These are phyloP conservation scores for Hucho hucho DNA, from an alignment of 2,113 vertebrate species.

Conservation along the genomic window DNA sequence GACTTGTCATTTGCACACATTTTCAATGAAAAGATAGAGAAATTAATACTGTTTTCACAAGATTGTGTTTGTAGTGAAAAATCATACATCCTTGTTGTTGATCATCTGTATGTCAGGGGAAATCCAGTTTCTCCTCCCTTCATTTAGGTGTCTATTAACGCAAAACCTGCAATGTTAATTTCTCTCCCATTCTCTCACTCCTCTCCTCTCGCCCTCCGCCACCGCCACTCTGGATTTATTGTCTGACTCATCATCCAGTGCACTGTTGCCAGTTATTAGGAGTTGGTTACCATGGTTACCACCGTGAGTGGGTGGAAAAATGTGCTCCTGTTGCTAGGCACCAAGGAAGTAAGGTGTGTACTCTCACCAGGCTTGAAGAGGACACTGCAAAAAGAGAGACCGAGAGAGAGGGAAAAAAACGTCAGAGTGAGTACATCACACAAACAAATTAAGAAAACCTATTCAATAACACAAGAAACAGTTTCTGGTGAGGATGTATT, in stretches of 20 bases:
- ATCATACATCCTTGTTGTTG: constrained; percentile 63
- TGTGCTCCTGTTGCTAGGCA: constrained; percentile 78
- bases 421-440: constrained; percentile 22
- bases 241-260: constrained; percentile 66
- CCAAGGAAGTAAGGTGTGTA: constrained; percentile 74
- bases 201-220: constrained; percentile 18
- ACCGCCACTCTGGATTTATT: constrained; percentile 56
- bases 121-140: constrained; percentile 41
- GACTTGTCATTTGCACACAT: constrained; percentile 3
- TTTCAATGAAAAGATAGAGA: constrained; percentile 28
- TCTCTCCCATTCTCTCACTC: constrained; percentile 36
- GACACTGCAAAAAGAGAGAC: constrained; percentile 82
- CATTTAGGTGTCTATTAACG: constrained; percentile 16
- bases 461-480: constrained; percentile 38
- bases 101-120: constrained; percentile 48
- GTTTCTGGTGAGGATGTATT: not conserved
- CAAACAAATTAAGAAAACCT: constrained; percentile 8
- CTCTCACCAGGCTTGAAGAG: constrained; percentile 97
- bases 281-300: constrained; percentile 73
- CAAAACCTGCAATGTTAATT: constrained; percentile 11
- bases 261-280: constrained; percentile 63
- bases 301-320: constrained; percentile 75
- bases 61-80: constrained; percentile 36
- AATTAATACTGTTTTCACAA: constrained; percentile 66
- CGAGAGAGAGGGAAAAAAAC: constrained; percentile 42